Evolutionary conservation across 2,888 invertebrate species (phyloP).

Genomic region (Parnassius mnemosyne): DNA sequence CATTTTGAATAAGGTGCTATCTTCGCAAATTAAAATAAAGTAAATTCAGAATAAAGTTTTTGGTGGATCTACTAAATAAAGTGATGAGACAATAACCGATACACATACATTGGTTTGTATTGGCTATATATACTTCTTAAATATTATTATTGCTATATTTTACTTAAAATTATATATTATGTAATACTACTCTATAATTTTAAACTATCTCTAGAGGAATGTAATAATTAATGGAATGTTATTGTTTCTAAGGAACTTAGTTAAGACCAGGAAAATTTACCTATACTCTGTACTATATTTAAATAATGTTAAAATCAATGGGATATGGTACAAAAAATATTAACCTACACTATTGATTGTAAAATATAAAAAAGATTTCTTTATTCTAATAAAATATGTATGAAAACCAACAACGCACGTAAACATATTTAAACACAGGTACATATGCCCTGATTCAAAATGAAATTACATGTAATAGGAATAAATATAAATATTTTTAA

Average conservation of each 20-base stretch:
- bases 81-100: too few relatives aligned
- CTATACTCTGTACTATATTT: conserved; percentile 1
- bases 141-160: too few relatives aligned
- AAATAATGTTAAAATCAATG: background rate
- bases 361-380: conserved; percentile 14
- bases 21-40: too few relatives aligned
- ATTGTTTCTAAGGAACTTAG: conserved; percentile 25
- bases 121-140: too few relatives aligned
- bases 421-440: conserved; percentile 23
- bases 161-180: too few relatives aligned
- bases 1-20: too few relatives aligned
- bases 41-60: too few relatives aligned
- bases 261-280: too few relatives aligned
- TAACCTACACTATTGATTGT: conserved; percentile 1
- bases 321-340: background rate
- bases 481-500: background rate
- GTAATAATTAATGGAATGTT: conserved; percentile 20
- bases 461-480: conserved; percentile 1
- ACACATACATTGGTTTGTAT: too few relatives aligned
- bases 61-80: too few relatives aligned
- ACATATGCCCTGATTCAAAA: conserved; percentile 15
- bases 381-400: conserved; percentile 22
- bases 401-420: conserved; percentile 25
- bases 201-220: conserved; percentile 13
- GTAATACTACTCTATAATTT: background rate